Conservation (phyloP, 2,113 vertebrate genomes). For the Calypte anna region DNA sequence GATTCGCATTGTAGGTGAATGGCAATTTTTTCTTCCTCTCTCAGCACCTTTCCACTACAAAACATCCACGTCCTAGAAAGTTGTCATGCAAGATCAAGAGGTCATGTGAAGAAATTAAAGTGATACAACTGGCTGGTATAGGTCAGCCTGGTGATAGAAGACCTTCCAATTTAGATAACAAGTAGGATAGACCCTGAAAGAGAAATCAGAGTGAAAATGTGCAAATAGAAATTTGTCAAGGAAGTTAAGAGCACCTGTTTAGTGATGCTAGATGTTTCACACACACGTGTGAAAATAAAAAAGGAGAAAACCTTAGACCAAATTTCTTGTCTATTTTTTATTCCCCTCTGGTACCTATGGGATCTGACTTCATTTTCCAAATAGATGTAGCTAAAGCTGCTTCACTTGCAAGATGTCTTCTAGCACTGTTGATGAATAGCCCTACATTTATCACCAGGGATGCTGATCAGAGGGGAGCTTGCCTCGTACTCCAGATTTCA, state of each 20-base stretch:
- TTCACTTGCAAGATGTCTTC: background rate
- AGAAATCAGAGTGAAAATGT: background rate
- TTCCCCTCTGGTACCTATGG: background rate
- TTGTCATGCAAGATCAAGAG: conserved; percentile 50
- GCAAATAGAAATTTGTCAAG: background rate
- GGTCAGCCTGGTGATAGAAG: conserved; percentile 4
- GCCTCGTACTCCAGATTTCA: conserved; percentile 18
- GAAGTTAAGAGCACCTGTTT: background rate
- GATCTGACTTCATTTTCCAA: conserved; percentile 54
- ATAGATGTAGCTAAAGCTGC: conserved; percentile 46
- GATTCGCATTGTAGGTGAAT: conserved; percentile 62
- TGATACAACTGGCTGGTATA: conserved; percentile 35
- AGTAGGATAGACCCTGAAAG: background rate
- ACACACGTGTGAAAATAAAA: background rate
- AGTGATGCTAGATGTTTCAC: background rate
- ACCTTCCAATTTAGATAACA: conserved; percentile 34
- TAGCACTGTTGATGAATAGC: conserved; percentile 7
- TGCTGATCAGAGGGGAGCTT: background rate
- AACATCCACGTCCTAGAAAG: conserved; percentile 17
- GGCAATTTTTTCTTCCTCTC: conserved; percentile 26
- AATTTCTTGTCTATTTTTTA: conserved; percentile 30
- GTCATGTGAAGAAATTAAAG: conserved; percentile 71
- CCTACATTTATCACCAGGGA: conserved; percentile 41
- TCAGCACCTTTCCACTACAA: conserved; percentile 40
- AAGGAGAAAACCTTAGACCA: conserved; percentile 13